Base-by-base conservation (phyloP, 2,797 vertebrate species). In the Diceros bicornis region DNA sequence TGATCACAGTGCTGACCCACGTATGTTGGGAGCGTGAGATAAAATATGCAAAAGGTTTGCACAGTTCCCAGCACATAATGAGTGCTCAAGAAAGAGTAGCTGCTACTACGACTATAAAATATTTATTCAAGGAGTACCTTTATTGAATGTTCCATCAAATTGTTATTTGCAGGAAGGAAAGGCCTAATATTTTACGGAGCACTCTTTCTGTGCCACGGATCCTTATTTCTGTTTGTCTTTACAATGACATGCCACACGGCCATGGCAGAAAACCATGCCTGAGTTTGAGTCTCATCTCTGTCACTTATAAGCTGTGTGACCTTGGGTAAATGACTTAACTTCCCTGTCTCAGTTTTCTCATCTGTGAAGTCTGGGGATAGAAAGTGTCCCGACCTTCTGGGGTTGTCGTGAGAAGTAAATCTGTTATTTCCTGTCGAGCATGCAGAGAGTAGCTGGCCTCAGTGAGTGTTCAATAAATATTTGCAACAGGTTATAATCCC, bases 241-340 rank as follows among this genome's bases (percentile, higher is more conserved):
- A 55, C 3, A 84, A 20, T 14, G 23, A 52, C 7, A 6, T 21
- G 23, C 34, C 47, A 81, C 1, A 0, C 7, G 29, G 17, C 37
- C 25, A 25, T 47, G 68, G 50, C 47, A 97, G 50, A 96, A 96
- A 94, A 93, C 9, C 74, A 7, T 8, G 50, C 64, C n/a, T 11
- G 1, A 44, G 55, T 75, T 29, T 82, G 27, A 66, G 1, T 87
- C 88, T 92, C 41, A 50, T 52, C 34, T 91, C 50, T 96, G 75
- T 66, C 34, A 29, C 7, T 29, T 12, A 64, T 0, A 84, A 75
- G 64, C 77, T 93, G 25, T 92, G 77, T 96, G 82, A 32, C 82
- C 59, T 64, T 23, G 7, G 6, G 6, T 62, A 79, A 89, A 74
- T 55, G 32, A 57, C 25, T 90, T 87, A 69, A 50, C 20, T 41